Base-by-base conservation (phyloP, 1,140 invertebrate species). In the Coenobita brevimanus region DNA sequence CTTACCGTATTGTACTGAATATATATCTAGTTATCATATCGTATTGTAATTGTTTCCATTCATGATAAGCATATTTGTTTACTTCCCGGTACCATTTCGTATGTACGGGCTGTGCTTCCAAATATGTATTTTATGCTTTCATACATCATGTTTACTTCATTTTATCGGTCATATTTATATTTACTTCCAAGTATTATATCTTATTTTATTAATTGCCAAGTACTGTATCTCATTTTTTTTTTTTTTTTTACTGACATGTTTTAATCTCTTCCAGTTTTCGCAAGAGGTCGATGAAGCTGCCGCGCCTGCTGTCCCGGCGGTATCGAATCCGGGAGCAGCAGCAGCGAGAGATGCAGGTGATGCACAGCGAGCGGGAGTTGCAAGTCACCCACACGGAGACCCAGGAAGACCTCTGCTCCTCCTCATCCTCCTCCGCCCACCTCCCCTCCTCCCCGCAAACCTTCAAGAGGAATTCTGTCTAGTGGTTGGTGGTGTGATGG, bases 401-500 rank as follows among this genome's bases (percentile, higher is more conserved):
- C 3, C 85, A 87, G 43, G 85, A 87, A 64, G 85, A 87, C 36
- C 73, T 87, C 24, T 87, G 85, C 24, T 87, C 85, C 46, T 57
- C 85, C 10, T 87, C 85, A 1, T 87, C 62, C 3, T 75, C 80
- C 41, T 71, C 38, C 36, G 85, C 71, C 30, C 24, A 57, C 1
- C 36, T 87, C 8, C 62, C 75, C 60, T 69, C 78, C 27, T 76
- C 76, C 8, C 30, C 75, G 62, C 62, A 71, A 15, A 36, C 50
- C 60, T 76, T 80, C 43, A 87, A 87, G 41, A 80, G 85, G 69
- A 87, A 87, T 76, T 87, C 85, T 54, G 85, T 87, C 27, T 87
- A 85, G 69, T 54, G 41, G 21, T 24, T n/a, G 43, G 21, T 41
- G 38, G 64, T 41, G 71, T 36, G 54, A 38, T 36, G 41, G 67